Conservation (phyloP, 1,140 invertebrate genomes). For the Apis florea region DNA sequence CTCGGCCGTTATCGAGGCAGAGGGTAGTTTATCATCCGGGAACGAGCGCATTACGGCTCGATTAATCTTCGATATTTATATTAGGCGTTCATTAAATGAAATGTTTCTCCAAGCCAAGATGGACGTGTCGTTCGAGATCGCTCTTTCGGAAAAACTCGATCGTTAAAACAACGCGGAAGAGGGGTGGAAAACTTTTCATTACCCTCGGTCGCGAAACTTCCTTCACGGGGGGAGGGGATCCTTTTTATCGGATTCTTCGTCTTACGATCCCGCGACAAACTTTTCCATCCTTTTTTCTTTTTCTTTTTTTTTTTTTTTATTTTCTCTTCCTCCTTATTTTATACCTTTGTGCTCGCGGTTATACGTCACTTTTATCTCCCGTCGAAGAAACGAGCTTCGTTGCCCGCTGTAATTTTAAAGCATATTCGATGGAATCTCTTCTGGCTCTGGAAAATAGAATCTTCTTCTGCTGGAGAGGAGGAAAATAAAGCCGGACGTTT, state of each 20-base stretch:
- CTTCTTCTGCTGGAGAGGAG: slow-evolving; percentile 3
- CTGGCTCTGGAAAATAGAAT: slow-evolving; percentile 32
- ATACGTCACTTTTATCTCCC: slow-evolving; percentile 41
- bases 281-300: neutral
- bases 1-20: slow-evolving; percentile 65
- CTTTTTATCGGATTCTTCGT: neutral
- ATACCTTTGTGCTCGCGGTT: neutral
- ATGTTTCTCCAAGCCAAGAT: slow-evolving; percentile 51
- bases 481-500: slow-evolving; percentile 30
- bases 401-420: slow-evolving; percentile 29
- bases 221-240: neutral
- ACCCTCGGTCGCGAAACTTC: slow-evolving; percentile 6
- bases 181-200: slow-evolving; percentile 53
- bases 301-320: neutral
- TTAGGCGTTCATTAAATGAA: slow-evolving; percentile 71
- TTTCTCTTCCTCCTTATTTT: slow-evolving; percentile 3
- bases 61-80: slow-evolving; percentile 78
- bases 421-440: slow-evolving; percentile 34
- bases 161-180: slow-evolving; percentile 19
- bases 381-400: neutral
- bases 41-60: slow-evolving; percentile 72
- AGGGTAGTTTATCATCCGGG: slow-evolving; percentile 72
- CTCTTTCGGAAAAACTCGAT: slow-evolving; percentile 12
- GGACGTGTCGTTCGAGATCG: slow-evolving; percentile 6
- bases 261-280: slow-evolving; percentile 10